Evolutionary conservation across 2,113 vertebrate species (phyloP).

Genomic region (Psammodynastes pulverulentus): DNA sequence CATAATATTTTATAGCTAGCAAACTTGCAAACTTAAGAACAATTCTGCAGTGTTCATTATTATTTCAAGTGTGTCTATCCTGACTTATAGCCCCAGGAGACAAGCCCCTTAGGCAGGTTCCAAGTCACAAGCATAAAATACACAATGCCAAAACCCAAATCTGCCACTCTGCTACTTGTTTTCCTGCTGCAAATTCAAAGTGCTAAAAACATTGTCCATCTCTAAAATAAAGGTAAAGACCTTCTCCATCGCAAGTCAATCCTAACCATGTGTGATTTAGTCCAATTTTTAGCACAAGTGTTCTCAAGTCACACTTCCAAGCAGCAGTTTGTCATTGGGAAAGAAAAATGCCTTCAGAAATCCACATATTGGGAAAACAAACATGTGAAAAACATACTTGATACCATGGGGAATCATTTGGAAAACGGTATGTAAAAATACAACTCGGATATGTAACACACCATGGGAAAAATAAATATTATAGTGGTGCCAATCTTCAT

Average conservation of each 20-base stretch:
- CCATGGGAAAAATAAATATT: neutral
- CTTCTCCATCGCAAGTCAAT: neutral
- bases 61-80: neutral
- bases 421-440: neutral
- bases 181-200: neutral
- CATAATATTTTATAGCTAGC: neutral
- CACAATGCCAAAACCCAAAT: neutral
- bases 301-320: neutral
- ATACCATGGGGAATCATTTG: neutral
- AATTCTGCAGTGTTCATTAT: neutral
- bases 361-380: neutral
- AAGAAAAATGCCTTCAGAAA: neutral
- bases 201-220: neutral
- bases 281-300: neutral
- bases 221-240: neutral
- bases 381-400: neutral
- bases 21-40: neutral
- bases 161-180: neutral
- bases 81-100: neutral
- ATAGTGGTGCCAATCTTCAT: neutral
- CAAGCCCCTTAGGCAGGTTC: neutral
- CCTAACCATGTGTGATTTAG: neutral
- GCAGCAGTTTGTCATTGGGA: neutral
- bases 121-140: neutral
- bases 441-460: neutral